Percentiles rank a stretch among this genome's conserved stretches.
Evolutionary conservation across 2,113 vertebrate species (phyloP).

Genomic region (Cavia aperea): DNA sequence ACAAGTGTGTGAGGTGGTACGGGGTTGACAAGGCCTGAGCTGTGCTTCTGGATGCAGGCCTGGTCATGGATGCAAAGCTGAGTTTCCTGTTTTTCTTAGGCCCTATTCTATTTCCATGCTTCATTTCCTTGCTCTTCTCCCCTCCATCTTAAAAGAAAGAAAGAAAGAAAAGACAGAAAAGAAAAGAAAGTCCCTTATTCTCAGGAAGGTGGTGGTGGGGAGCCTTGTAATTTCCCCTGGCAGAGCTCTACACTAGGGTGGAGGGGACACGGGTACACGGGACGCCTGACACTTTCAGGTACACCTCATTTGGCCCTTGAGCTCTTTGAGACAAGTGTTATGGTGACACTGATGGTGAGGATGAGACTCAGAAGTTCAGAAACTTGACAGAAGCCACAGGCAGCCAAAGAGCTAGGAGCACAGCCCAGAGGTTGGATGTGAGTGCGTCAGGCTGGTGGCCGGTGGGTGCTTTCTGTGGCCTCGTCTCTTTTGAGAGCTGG

Average conservation of each 20-base stretch:
- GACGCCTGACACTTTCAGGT: background rate
- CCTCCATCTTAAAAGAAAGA: background rate
- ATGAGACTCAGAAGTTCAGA: slow-evolving; percentile 23
- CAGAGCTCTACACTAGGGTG: background rate
- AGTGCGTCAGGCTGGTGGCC: background rate
- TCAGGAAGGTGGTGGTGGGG: background rate
- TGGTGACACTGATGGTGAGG: background rate
- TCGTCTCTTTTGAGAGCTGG: background rate
- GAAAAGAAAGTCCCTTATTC: background rate
- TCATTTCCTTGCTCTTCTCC: background rate
- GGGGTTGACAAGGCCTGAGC: background rate
- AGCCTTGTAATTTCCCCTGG: background rate
- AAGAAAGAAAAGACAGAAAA: background rate
- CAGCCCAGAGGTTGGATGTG: background rate
- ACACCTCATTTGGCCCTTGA: background rate
- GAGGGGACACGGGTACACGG: background rate
- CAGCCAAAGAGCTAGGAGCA: background rate
- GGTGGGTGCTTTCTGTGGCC: background rate
- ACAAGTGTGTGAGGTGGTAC: background rate
- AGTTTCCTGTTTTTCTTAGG: background rate
- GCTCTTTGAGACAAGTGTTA: background rate
- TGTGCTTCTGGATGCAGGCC: background rate
- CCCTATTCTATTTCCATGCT: background rate
- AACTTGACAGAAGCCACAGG: background rate
- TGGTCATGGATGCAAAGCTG: background rate